Evolutionary conservation across 2,888 invertebrate species (phyloP).

Genomic region (Hofmannophila pseudospretella): DNA sequence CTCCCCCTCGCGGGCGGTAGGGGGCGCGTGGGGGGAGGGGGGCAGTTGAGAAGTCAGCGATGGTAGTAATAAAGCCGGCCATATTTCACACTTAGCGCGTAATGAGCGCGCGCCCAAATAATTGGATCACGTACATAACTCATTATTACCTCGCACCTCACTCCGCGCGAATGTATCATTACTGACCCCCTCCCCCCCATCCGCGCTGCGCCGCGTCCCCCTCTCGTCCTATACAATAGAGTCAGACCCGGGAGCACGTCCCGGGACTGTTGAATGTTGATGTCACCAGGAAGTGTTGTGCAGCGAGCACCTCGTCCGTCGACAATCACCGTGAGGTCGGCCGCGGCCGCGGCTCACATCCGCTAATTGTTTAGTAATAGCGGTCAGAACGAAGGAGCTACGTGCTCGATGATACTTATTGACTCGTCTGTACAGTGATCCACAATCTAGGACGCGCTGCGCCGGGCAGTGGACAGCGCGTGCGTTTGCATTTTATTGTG

Average conservation of each 20-base stretch:
- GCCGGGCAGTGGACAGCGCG: too few relatives aligned
- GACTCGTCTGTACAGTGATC: too few relatives aligned
- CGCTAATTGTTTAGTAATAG: too few relatives aligned
- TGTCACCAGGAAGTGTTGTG: too few relatives aligned
- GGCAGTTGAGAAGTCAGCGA: slow-evolving; percentile 49
- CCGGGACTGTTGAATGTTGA: background rate
- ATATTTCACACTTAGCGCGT: slow-evolving; percentile 79
- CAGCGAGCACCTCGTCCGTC: too few relatives aligned
- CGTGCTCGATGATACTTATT: too few relatives aligned
- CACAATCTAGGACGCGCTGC: too few relatives aligned
- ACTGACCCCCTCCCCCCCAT: slow-evolving; percentile 26
- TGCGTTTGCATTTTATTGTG: too few relatives aligned
- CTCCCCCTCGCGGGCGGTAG: slow-evolving; percentile 8
- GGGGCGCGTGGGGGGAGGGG: slow-evolving; percentile 13
- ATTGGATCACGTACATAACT: slow-evolving; percentile 80
- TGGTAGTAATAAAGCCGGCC: slow-evolving; percentile 72
- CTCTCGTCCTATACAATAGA: slow-evolving; percentile 29
- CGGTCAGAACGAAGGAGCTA: too few relatives aligned
- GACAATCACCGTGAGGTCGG: too few relatives aligned
- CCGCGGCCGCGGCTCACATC: too few relatives aligned
- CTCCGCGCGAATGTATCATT: slow-evolving; percentile 73
- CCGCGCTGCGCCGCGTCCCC: slow-evolving; percentile 15
- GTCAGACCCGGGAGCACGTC: slow-evolving; percentile 36
- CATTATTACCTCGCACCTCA: slow-evolving; percentile 78
- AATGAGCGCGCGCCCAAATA: slow-evolving; percentile 79